These are phyloP conservation scores for Arizona elegans DNA, from an alignment of 2,113 vertebrate genomes.

Conservation along the genomic window DNA sequence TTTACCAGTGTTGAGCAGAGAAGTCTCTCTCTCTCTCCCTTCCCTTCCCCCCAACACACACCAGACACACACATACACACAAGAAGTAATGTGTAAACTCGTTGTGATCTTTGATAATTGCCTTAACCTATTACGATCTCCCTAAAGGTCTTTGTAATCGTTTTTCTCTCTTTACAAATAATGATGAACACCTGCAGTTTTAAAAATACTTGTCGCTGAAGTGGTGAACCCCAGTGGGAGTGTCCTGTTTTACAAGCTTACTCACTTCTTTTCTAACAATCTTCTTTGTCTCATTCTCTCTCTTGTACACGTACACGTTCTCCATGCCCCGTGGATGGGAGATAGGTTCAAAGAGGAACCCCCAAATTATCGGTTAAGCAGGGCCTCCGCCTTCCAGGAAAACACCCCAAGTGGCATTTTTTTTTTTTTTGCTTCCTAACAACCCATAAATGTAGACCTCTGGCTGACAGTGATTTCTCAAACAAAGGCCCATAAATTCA, in stretches of 20 bases:
- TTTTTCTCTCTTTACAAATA: conserved; percentile 56
- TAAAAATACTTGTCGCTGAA: conserved; percentile 51
- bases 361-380: neutral
- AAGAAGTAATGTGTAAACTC: conserved; percentile 36
- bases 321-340: conserved; percentile 8
- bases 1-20: conserved; percentile 11
- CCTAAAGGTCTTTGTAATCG: conserved; percentile 55
- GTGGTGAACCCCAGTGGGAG: conserved; percentile 11
- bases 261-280: conserved; percentile 49
- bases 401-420: too few relatives aligned
- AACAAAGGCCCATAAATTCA: neutral
- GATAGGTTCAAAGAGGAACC: neutral
- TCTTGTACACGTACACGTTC: neutral
- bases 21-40: neutral
- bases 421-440: neutral
- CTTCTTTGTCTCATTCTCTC: conserved; percentile 15
- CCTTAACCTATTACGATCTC: conserved; percentile 44
- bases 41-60: neutral
- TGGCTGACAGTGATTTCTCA: neutral
- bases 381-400: neutral
- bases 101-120: conserved; percentile 43
- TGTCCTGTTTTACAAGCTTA: conserved; percentile 56
- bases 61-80: neutral
- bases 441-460: neutral
- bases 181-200: conserved; percentile 61